Percentiles rank a stretch among this genome's conserved stretches.
phyloP scores from a whole-genome alignment of 2,888 invertebrate genomes.

The Sylvicola fuscatus region DNA sequence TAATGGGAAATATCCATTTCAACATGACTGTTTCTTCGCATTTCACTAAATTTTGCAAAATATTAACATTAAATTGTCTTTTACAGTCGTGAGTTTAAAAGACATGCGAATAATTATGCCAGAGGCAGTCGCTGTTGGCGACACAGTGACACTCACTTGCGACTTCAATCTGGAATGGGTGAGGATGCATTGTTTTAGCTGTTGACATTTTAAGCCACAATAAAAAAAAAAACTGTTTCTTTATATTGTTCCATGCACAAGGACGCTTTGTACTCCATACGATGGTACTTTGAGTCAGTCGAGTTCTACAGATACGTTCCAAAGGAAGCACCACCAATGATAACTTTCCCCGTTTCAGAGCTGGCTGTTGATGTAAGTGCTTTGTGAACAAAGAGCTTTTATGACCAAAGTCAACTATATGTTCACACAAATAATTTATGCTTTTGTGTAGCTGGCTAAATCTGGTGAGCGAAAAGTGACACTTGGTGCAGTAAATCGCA shows the following conservation, averaged over 20 bases:
- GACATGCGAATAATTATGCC: constrained; percentile 11
- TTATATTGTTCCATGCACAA: constrained; percentile 2
- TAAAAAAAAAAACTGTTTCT: too few species aligned
- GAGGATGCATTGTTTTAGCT: constrained; percentile 4
- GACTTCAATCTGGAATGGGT: constrained; percentile 11
- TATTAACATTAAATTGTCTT: not conserved
- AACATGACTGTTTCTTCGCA: too few species aligned
- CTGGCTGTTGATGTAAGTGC: constrained; percentile 31
- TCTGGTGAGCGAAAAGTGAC: constrained; percentile 25
- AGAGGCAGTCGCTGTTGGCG: constrained; percentile 11
- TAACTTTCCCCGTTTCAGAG: constrained; percentile 25
- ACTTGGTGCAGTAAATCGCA: constrained; percentile 21
- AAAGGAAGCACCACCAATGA: constrained; percentile 27
- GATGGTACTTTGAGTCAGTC: constrained; percentile 29
- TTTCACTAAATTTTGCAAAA: too few species aligned
- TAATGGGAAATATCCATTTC: too few species aligned
- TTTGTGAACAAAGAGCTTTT: too few species aligned
- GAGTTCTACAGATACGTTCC: constrained; percentile 34
- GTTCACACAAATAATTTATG: too few species aligned
- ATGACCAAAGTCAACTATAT: too few species aligned
- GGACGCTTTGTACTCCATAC: constrained; percentile 27
- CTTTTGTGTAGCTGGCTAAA: constrained; percentile 20
- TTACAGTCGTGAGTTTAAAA: constrained; percentile 10
- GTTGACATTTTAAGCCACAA: too few species aligned
- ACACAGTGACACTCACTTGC: constrained; percentile 11